These are phyloP conservation scores for Ormyrus nitidulus DNA, from an alignment of 2,888 invertebrate genomes.

Conservation along the genomic window DNA sequence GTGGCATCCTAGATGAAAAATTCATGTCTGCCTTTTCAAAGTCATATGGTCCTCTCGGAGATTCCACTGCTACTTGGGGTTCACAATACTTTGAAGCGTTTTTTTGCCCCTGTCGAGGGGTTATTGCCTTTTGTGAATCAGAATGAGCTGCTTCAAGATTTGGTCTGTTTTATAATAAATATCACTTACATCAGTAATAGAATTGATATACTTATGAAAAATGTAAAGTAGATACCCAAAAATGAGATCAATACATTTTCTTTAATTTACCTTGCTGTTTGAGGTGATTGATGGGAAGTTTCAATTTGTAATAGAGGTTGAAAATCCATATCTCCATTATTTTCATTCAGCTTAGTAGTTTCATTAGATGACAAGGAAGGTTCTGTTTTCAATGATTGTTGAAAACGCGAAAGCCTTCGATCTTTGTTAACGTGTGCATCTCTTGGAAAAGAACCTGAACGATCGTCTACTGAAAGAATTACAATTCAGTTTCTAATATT, in stretches of 20 bases:
- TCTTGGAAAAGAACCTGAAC: neutral
- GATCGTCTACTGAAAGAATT: neutral
- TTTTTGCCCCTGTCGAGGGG: neutral
- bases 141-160: neutral
- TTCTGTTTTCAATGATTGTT: neutral
- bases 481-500: too few species aligned
- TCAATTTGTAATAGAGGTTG: constrained; percentile 1
- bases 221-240: neutral
- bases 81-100: neutral
- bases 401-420: neutral
- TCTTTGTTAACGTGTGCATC: neutral
- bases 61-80: too few species aligned
- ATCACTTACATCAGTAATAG: neutral
- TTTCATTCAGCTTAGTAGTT: neutral
- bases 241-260: too few species aligned
- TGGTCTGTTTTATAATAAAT: neutral
- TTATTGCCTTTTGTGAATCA: neutral
- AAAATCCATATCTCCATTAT: neutral
- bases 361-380: neutral
- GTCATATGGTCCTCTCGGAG: neutral
- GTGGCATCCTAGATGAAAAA: neutral
- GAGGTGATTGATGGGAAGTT: neutral
- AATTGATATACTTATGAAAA: neutral
- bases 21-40: neutral
- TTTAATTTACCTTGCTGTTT: neutral